A percentile compares a stretch with the other conserved stretches of the same genome.
These are phyloP conservation scores for Drosophila funebris DNA, from an alignment of 1,140 invertebrate genomes.

Conservation along the genomic window DNA sequence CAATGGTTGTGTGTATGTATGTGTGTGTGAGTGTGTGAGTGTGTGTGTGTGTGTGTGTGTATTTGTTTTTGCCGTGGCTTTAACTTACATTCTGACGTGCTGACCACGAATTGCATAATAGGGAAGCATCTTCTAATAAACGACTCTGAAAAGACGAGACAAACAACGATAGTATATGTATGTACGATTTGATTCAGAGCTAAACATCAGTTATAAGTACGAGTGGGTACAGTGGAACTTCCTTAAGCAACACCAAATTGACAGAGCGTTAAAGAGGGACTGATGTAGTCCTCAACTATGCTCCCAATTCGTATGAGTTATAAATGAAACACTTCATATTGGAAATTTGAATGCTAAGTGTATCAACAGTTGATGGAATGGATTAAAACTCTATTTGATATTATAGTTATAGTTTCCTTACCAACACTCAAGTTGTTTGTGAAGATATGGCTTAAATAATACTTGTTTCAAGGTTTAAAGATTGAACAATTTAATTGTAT, in stretches of 20 bases:
- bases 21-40: constrained; percentile 1
- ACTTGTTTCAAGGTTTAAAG: too few relatives aligned
- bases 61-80: constrained; percentile 23
- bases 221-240: background rate
- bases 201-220: constrained; percentile 20
- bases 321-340: too few relatives aligned
- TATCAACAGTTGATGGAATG: too few relatives aligned
- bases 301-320: too few relatives aligned
- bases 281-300: background rate
- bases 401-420: too few relatives aligned
- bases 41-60: constrained; percentile 4
- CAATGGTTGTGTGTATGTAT: constrained; percentile 16
- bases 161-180: constrained; percentile 74
- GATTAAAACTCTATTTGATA: too few relatives aligned
- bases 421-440: too few relatives aligned
- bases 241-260: background rate
- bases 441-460: too few relatives aligned
- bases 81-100: constrained; percentile 93
- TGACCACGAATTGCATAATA: constrained; percentile 95
- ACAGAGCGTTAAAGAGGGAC: background rate
- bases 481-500: too few relatives aligned
- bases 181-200: constrained; percentile 22
- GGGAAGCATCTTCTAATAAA: constrained; percentile 93
- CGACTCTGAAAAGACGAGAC: constrained; percentile 88
- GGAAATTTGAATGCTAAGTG: too few relatives aligned